phyloP scores from a whole-genome alignment of 2,113 vertebrate genomes.

The Epinephelus lanceolatus region DNA sequence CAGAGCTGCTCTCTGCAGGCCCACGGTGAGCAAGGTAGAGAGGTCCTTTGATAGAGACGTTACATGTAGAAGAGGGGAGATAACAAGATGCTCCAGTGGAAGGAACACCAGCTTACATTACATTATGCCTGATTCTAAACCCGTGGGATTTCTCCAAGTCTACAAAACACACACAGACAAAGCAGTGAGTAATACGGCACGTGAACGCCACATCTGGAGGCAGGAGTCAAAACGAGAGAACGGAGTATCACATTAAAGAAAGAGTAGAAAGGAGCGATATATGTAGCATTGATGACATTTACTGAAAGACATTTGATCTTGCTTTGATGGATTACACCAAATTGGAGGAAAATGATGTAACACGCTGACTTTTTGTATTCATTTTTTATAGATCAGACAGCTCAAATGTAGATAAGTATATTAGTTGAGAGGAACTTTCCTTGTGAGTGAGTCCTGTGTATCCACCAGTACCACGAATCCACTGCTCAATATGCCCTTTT shows the following conservation, averaged over 20 bases:
- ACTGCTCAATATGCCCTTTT: not conserved
- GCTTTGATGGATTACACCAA: conserved; percentile 56
- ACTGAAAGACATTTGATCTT: conserved; percentile 18
- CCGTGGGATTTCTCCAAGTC: conserved; percentile 50
- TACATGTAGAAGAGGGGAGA: conserved; percentile 61
- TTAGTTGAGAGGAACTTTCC: conserved; percentile 10
- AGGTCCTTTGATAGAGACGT: conserved; percentile 71
- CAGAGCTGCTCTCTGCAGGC: conserved; percentile 64
- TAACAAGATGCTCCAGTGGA: conserved; percentile 68
- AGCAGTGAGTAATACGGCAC: conserved; percentile 7
- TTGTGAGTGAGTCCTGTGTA: not conserved
- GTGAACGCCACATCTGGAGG: conserved; percentile 39
- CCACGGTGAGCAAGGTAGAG: conserved; percentile 63
- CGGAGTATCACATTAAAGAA: conserved; percentile 2
- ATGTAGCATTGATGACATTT: conserved; percentile 32
- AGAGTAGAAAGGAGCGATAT: not conserved
- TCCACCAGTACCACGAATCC: not conserved
- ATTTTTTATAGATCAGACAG: conserved; percentile 40
- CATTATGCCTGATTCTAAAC: conserved; percentile 57
- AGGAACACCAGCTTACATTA: conserved; percentile 62
- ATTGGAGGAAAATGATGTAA: conserved; percentile 49
- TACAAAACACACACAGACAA: conserved; percentile 49
- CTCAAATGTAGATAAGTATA: conserved; percentile 23
- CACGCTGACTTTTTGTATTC: not conserved
- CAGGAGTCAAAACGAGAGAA: not conserved